Percentiles rank a stretch among this genome's conserved stretches.
Conservation (phyloP, 2,888 invertebrate genomes). For the Caenorhabditis angaria region DNA sequence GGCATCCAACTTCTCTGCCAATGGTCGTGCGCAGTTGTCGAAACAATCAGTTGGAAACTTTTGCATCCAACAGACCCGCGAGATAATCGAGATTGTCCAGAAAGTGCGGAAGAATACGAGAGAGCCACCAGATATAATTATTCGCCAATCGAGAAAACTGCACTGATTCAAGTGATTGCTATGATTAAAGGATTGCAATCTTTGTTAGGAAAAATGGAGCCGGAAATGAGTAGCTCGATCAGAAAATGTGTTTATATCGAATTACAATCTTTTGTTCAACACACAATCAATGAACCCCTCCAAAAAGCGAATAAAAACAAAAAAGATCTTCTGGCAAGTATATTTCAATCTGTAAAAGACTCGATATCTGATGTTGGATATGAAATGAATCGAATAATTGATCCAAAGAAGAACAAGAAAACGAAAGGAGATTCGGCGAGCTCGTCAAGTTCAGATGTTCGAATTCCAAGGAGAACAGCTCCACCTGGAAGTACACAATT, state of each 20-base stretch:
- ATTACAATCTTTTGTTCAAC: slow-evolving; percentile 91
- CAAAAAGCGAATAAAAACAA: slow-evolving; percentile 97
- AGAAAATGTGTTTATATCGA: slow-evolving; percentile 87
- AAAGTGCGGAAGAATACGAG: slow-evolving; percentile 97
- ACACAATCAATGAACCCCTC: slow-evolving; percentile 86
- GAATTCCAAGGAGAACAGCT: slow-evolving; percentile 87
- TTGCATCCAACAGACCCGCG: slow-evolving; percentile 96
- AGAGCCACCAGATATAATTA: slow-evolving; percentile 90
- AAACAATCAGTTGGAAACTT: slow-evolving; percentile 84
- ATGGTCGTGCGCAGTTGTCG: slow-evolving; percentile 94
- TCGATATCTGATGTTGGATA: slow-evolving; percentile 87
- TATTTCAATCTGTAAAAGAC: slow-evolving; percentile 94
- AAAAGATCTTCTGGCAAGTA: slow-evolving; percentile 88
- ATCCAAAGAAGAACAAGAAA: slow-evolving; percentile 34
- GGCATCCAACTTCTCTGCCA: slow-evolving; percentile 89
- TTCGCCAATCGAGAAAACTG: slow-evolving; percentile 94
- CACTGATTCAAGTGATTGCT: slow-evolving; percentile 85
- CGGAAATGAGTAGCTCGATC: slow-evolving; percentile 90
- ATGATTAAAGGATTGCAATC: slow-evolving; percentile 99
- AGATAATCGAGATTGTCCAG: slow-evolving; percentile 86
- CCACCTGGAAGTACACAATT: slow-evolving; percentile 80
- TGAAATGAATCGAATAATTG: slow-evolving; percentile 25
- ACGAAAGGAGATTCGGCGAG: slow-evolving; percentile 42
- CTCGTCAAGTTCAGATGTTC: slow-evolving; percentile 83
- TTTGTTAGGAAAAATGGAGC: slow-evolving; percentile 94